phyloP scores from a whole-genome alignment of 2,888 invertebrate species.

The Ennomos fuscantarius region DNA sequence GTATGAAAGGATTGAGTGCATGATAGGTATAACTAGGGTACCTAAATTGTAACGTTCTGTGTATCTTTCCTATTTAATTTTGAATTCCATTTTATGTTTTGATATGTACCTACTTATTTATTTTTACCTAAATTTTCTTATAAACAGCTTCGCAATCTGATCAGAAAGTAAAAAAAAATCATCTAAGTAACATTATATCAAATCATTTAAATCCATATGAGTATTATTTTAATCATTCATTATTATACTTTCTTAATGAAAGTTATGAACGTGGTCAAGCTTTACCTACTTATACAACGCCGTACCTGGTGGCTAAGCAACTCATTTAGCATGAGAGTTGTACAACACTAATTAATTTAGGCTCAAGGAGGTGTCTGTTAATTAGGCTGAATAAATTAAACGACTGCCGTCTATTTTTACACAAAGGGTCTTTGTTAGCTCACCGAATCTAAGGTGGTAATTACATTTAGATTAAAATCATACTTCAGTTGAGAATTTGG shows the following conservation, averaged over 20 bases:
- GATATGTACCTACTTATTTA: too few species aligned
- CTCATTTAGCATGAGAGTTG: conserved; percentile 42
- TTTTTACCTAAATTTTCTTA: too few species aligned
- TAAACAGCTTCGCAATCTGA: too few species aligned
- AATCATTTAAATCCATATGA: too few species aligned
- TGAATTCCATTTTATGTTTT: too few species aligned
- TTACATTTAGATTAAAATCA: conserved; percentile 12
- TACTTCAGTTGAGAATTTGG: neutral
- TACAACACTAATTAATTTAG: conserved; percentile 43
- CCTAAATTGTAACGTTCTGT: too few species aligned
- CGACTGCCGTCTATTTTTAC: conserved; percentile 27
- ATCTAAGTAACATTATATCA: too few species aligned
- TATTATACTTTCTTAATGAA: neutral
- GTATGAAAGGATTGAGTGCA: neutral
- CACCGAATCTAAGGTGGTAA: conserved; percentile 14
- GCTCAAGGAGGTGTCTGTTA: conserved; percentile 39
- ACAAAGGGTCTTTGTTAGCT: conserved; percentile 27
- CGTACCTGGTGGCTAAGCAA: conserved; percentile 33
- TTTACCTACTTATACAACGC: conserved; percentile 33
- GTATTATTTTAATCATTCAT: neutral
- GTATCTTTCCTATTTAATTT: too few species aligned
- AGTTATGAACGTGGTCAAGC: conserved; percentile 14
- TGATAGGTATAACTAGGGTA: too few species aligned
- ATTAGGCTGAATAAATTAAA: conserved; percentile 34
- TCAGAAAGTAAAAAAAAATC: too few species aligned